Conservation (phyloP, 1,140 invertebrate genomes). For the Magallana gigas region DNA sequence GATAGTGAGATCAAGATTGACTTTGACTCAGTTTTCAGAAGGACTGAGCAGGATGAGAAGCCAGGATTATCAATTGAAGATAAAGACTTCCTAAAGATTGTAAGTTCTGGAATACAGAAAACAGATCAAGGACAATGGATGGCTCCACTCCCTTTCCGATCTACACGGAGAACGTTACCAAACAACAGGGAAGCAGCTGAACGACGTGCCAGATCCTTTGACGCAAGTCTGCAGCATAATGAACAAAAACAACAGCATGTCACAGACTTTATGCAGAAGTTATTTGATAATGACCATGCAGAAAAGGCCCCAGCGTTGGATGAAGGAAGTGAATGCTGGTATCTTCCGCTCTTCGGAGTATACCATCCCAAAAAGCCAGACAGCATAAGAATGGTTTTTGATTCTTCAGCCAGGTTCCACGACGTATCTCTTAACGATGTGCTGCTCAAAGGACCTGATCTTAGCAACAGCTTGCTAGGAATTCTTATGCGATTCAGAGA, state of each 20-base stretch:
- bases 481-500: slow-evolving; percentile 52
- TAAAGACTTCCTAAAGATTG: slow-evolving; percentile 50
- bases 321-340: slow-evolving; percentile 47
- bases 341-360: slow-evolving; percentile 48
- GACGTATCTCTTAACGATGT: slow-evolving; percentile 42
- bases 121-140: slow-evolving; percentile 29
- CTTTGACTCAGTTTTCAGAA: slow-evolving; percentile 12
- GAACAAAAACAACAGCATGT: slow-evolving; percentile 52
- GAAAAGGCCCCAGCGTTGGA: slow-evolving; percentile 40
- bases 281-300: slow-evolving; percentile 50
- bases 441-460: slow-evolving; percentile 50
- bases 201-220: slow-evolving; percentile 36
- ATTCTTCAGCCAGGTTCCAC: slow-evolving; percentile 40
- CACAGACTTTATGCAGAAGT: slow-evolving; percentile 50
- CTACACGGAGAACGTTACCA: slow-evolving; percentile 22
- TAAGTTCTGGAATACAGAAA: slow-evolving; percentile 45
- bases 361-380: slow-evolving; percentile 50
- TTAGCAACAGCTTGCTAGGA: slow-evolving; percentile 53
- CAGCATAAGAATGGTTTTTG: slow-evolving; percentile 44
- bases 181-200: slow-evolving; percentile 51
- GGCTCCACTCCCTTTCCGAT: slow-evolving; percentile 52
- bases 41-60: slow-evolving; percentile 41
- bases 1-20: slow-evolving; percentile 40
- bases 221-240: slow-evolving; percentile 36
- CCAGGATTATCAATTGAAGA: slow-evolving; percentile 48